A percentile compares a stretch with the other conserved stretches of the same genome.
Evolutionary conservation across 2,797 vertebrate species (phyloP).

Genomic region (Karalla daura): DNA sequence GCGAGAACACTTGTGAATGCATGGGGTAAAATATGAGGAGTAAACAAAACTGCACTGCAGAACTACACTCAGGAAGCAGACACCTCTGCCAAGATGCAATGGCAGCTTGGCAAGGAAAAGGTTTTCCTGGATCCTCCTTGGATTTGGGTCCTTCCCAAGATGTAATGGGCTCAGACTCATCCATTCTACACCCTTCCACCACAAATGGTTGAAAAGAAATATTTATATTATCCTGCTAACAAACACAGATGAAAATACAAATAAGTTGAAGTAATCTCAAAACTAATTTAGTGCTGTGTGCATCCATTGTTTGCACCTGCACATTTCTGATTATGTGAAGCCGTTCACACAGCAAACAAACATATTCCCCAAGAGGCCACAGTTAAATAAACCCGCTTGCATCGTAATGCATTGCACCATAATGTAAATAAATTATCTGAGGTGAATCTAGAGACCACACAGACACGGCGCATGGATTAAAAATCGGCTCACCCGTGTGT

Average conservation of each 20-base stretch:
- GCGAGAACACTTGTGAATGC: no score
- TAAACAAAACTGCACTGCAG: no score
- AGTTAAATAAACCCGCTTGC: constrained; percentile 9
- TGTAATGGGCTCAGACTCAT: no score
- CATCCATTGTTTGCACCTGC: not conserved
- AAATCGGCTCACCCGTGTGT: constrained; percentile 46
- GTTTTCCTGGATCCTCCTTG: no score
- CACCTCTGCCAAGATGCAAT: no score
- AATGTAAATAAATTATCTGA: not conserved
- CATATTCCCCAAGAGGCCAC: not conserved
- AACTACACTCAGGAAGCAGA: no score
- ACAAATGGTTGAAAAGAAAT: not conserved
- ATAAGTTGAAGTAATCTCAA: no score
- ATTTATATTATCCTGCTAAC: not conserved
- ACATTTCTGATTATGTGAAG: not conserved
- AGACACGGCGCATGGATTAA: constrained; percentile 49
- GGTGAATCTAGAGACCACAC: constrained; percentile 6
- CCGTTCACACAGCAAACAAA: not conserved
- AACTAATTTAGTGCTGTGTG: no score
- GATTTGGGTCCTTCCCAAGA: no score
- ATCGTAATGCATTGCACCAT: not conserved
- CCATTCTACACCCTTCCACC: no score
- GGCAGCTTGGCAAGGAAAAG: no score
- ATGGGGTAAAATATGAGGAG: no score
- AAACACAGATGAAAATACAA: not conserved